Base-by-base conservation (phyloP, 2,888 invertebrate genomes). In the Nomada ruficornis region DNA sequence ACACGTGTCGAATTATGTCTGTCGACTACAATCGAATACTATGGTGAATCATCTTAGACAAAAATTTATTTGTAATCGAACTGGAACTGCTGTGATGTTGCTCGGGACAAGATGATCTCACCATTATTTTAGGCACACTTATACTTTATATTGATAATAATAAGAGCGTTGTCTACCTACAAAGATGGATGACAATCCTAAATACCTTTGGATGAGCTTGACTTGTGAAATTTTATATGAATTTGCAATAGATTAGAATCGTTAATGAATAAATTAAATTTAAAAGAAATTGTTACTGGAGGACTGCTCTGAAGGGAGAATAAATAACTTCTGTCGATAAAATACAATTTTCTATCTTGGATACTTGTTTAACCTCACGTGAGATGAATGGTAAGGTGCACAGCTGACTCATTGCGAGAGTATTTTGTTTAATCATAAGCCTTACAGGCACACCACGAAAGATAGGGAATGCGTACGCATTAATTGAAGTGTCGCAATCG, bases 341-440 rank as follows among this genome's bases (percentile, higher is more conserved):
- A 36, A 11, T 13, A 11, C 10, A 47, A 2, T 18, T 47, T 70
- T 18, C 65, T 80, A 69, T 80, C 60, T 76, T 50, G 2, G 9
- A 23, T 15, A 44, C 13, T 26, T 20, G n/a, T 26, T 55, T 50
- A 23, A 26, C 1, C 2, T 36, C 50, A 81, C 55, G 69, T 73
- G 68, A 36, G 13, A 36, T 71, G 73, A 73, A 73, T 70, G 77
- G 20, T n/a, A 36, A 71, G 1, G 0, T 7, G 26, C 23, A 23
- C 4, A 20, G 15, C 47, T 82, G 80, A 82, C 81, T 80, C 76
- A 81, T 52, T 26, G 15, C 1, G 4, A 3, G 65, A 67, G 29
- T 26, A 80, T 81, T 80, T 26, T 63, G 44, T 71, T 82, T 75
- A 75, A 80, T 80, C 79, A 75, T 71, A 75, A 69, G 80, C 55